phyloP scores from a whole-genome alignment of 2,888 invertebrate genomes.

The Synanthedon myopaeformis region DNA sequence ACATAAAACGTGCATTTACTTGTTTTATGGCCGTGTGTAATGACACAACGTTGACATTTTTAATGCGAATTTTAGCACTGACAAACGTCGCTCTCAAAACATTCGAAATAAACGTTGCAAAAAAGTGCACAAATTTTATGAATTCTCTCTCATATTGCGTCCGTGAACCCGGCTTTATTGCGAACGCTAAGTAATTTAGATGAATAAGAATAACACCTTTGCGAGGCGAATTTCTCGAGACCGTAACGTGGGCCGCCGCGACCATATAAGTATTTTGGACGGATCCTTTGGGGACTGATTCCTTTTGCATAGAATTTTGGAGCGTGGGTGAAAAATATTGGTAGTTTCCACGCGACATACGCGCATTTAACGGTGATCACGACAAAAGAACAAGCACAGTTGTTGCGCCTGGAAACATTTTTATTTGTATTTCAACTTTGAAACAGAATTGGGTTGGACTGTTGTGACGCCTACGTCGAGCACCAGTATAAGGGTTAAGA shows the following conservation, averaged over 20 bases:
- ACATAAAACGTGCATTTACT: slow-evolving; percentile 43
- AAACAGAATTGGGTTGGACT: slow-evolving; percentile 32
- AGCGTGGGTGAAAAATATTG: slow-evolving; percentile 50
- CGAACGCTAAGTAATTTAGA: slow-evolving; percentile 52
- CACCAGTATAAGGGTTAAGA: slow-evolving; percentile 38
- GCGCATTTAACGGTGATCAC: slow-evolving; percentile 26
- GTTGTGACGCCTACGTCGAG: slow-evolving; percentile 55
- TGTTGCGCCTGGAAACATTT: slow-evolving; percentile 25
- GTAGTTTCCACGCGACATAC: slow-evolving; percentile 24
- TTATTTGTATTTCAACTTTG: slow-evolving; percentile 36
- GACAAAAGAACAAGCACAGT: slow-evolving; percentile 32
- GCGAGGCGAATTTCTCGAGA: slow-evolving; percentile 39
- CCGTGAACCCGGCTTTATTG: slow-evolving; percentile 53
- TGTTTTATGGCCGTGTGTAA: slow-evolving; percentile 46
- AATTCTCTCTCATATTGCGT: slow-evolving; percentile 34
- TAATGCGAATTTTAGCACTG: slow-evolving; percentile 50
- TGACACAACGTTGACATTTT: slow-evolving; percentile 43
- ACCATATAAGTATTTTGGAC: slow-evolving; percentile 37
- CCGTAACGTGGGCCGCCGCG: slow-evolving; percentile 42
- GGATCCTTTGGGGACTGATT: slow-evolving; percentile 22
- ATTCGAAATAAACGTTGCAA: slow-evolving; percentile 54
- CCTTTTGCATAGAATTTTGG: slow-evolving; percentile 44
- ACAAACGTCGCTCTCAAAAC: slow-evolving; percentile 26
- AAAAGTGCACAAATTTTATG: slow-evolving; percentile 56
- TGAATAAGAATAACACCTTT: slow-evolving; percentile 55